A percentile compares a stretch with the other conserved stretches of the same genome.
These are phyloP conservation scores for Tolmerus cingulatus DNA, from an alignment of 2,888 invertebrate species.

Conservation along the genomic window DNA sequence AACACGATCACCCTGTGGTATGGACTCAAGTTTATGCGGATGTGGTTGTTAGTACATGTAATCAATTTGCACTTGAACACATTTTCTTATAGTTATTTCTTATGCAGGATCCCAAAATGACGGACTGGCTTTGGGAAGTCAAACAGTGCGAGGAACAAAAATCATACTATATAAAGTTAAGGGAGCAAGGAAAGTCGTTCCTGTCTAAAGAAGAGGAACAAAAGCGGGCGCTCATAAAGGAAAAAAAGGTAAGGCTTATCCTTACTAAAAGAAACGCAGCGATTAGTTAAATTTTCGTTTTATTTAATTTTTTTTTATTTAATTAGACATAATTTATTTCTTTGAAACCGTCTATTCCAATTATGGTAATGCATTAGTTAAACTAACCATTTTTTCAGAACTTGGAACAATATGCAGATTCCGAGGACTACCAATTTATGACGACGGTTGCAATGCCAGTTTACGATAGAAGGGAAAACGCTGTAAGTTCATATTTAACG, in stretches of 20 bases:
- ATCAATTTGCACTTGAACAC: background rate
- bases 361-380: background rate
- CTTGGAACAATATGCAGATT: slow-evolving; percentile 65
- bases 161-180: slow-evolving; percentile 75
- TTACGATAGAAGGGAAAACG: slow-evolving; percentile 85
- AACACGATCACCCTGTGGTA: slow-evolving; percentile 86
- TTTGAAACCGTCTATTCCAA: background rate
- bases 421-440: slow-evolving; percentile 77
- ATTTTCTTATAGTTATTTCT: background rate
- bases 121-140: slow-evolving; percentile 89
- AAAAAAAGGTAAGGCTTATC: slow-evolving; percentile 60
- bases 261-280: background rate
- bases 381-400: slow-evolving; percentile 52
- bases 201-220: slow-evolving; percentile 72
- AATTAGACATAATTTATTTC: background rate
- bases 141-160: slow-evolving; percentile 82
- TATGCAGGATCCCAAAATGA: slow-evolving; percentile 82
- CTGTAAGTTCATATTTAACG: slow-evolving; percentile 69
- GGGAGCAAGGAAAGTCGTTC: slow-evolving; percentile 64
- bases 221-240: slow-evolving; percentile 67
- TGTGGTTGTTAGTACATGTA: slow-evolving; percentile 72
- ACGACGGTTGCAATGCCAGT: slow-evolving; percentile 94
- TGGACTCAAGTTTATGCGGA: slow-evolving; percentile 98
- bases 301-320: too few relatives aligned
- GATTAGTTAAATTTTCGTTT: too few relatives aligned